Conservation (phyloP, 2,113 vertebrate genomes). For the Aspiorhynchus laticeps region DNA sequence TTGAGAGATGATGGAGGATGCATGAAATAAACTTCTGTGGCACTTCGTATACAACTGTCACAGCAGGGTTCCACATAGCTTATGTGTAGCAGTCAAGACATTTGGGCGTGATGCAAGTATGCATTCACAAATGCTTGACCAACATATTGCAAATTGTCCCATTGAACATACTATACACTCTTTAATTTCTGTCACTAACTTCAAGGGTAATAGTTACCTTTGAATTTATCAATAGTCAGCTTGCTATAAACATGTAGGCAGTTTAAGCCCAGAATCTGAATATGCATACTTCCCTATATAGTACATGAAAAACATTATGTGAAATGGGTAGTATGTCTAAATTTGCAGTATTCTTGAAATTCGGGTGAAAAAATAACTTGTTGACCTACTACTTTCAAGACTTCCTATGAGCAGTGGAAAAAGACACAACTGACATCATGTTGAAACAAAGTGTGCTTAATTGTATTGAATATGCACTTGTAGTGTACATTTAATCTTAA, state of each 20-base stretch:
- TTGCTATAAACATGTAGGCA: background rate
- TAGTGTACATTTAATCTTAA: background rate
- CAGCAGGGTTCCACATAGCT: conserved; percentile 72
- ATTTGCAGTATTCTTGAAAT: background rate
- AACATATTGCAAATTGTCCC: background rate
- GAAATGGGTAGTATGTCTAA: background rate
- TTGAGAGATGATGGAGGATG: conserved; percentile 42
- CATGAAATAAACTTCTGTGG: conserved; percentile 79
- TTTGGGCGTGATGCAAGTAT: conserved; percentile 61
- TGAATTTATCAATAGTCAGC: background rate
- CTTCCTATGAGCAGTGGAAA: background rate
- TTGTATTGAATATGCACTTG: background rate
- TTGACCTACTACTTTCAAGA: background rate
- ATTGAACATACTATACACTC: background rate
- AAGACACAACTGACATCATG: background rate
- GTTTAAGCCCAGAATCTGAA: background rate
- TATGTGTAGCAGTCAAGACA: conserved; percentile 73
- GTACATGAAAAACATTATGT: background rate
- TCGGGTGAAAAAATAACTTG: background rate
- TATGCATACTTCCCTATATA: background rate
- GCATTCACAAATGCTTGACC: background rate
- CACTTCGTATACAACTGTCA: conserved; percentile 72
- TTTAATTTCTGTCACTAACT: background rate
- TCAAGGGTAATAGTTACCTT: background rate
- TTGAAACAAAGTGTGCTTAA: background rate